A percentile compares a stretch with the other conserved stretches of the same genome.
These are phyloP conservation scores for Cyclophora albipunctata DNA, from an alignment of 2,888 invertebrate species.

Conservation along the genomic window DNA sequence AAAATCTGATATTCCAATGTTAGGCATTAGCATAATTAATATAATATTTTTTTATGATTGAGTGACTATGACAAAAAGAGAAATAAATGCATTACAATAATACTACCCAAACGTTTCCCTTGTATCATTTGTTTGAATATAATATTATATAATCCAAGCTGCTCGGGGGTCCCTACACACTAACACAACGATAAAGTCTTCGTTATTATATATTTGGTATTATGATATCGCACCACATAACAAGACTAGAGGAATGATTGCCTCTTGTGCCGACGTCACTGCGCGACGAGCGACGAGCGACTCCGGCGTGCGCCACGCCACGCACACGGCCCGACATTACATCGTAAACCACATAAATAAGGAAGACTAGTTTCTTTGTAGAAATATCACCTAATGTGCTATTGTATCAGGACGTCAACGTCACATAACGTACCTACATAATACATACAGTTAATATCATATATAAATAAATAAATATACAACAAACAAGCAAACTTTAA, in stretches of 20 bases:
- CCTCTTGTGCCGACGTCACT: conserved; percentile 54
- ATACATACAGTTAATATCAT: conserved; percentile 39
- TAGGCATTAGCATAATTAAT: conserved; percentile 74
- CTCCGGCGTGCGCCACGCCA: conserved; percentile 16
- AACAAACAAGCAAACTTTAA: conserved; percentile 56
- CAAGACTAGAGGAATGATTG: conserved; percentile 74
- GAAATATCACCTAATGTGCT: conserved; percentile 70
- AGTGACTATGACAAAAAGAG: conserved; percentile 71
- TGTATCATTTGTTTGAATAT: conserved; percentile 28
- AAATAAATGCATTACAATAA: conserved; percentile 74
- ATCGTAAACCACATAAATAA: conserved; percentile 43
- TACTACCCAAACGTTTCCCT: conserved; percentile 65
- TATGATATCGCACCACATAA: conserved; percentile 70
- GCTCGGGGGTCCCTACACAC: conserved; percentile 57
- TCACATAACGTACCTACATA: conserved; percentile 53
- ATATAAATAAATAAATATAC: conserved; percentile 58
- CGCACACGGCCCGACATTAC: conserved; percentile 24
- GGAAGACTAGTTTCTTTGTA: conserved; percentile 74
- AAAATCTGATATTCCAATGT: conserved; percentile 75
- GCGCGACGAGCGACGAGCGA: conserved; percentile 5
- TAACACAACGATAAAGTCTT: conserved; percentile 65
- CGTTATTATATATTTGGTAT: conserved; percentile 73
- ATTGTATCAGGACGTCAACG: conserved; percentile 54
- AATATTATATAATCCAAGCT: conserved; percentile 48
- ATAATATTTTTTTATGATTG: conserved; percentile 63